Evolutionary conservation across 2,113 vertebrate species (phyloP), one percentile per base, ranked within the genome.

Genomic region (Apus apus): DNA sequence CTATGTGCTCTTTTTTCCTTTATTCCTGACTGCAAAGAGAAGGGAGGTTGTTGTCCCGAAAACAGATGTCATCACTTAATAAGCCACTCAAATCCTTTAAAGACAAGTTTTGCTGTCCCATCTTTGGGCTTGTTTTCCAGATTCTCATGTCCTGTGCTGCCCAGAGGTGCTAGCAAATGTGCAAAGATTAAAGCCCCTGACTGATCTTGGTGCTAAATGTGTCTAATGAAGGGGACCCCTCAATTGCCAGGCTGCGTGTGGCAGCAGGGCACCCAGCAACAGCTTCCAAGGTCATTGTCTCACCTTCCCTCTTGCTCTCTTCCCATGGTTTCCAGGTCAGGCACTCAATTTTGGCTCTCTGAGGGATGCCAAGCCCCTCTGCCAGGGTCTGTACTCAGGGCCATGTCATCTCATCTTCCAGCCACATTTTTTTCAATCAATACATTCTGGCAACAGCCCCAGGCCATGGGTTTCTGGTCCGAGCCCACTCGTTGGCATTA

Each of bases 1-100:
- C 74, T 94, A 15, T 84, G 32, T 68, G 86, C 26, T 94, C 70
- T 85, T 93, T 89, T 93, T 87, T 43, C 58, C 70, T 95, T 88
- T 93, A 88, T 92, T 94, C 79, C 70, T 80, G 79, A 57, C 94
- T 89, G 88, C 78, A 89, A 81, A 90, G 58, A 94, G 80, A 88
- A 93, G 78, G 71, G 67, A 90, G 82, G 67, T 89, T 77, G 87
- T 93, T 94, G 60, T 94, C 84, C 6, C 3, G 84, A 95, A 91
- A 92, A 71, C 68, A 87, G 89, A 85, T 91, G 72, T 22, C 78
- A 19, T 90, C 80, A 94, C 86, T 88, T 96, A 95, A 95, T 93
- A 96, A 96, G 93, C 88, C 36, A 54, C 86, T 95, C 73, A 81
- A 89, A 93, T 81, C 90, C 82, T 86, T 86, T 88, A 80, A 94